Evolutionary conservation across 2,797 vertebrate genomes (phyloP), one percentile per base, ranked within the genome.

Genomic region (Tamandua tetradactyla): DNA sequence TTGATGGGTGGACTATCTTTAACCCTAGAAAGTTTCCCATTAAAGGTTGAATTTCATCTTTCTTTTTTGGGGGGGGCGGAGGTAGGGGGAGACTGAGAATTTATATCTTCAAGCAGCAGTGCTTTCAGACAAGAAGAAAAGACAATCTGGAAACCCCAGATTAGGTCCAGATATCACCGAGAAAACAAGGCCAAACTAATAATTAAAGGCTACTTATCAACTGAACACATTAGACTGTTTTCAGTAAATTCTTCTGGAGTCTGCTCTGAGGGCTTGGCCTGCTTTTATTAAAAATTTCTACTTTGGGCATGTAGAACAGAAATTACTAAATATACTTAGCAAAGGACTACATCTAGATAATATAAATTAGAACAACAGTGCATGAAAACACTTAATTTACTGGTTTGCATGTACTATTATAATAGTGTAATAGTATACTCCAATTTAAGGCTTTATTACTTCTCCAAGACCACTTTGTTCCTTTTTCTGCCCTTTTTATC

Each of bases 11-110:
- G 23, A 40, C 76, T 52, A 89, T 96, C 94, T 95, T 95, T 96
- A 93, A 96, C 91, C 92, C 91, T 78, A 87, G 49, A 92, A 87
- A 94, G 52, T 95, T 97, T 95, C 92, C 94, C 93, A 44, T 69
- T 80, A 92, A 93, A 96, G 85, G 66, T 90, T 91, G 94, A 86
- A 91, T 95, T 94, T 96, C 88, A 72, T 92, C 78, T 92, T 88
- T 69, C 18, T n/a, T 22, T 55, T 55, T 18, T n/a, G n/a, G n/a
- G n/a, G n/a, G n/a, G n/a, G n/a, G n/a, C n/a, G n/a, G n/a, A n/a
- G n/a, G n/a, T n/a, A n/a, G n/a, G n/a, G n/a, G n/a, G n/a, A n/a
- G n/a, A 52, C 81, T 87, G 76, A 95, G 89, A 97, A 89, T 93
- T 89, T 94, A 13, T 93, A 74, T 94, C 94, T 96, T 94, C 68